phyloP scores from a whole-genome alignment of 35 echinoderm and acorn worm genomes.

The Apostichopus californicus region DNA sequence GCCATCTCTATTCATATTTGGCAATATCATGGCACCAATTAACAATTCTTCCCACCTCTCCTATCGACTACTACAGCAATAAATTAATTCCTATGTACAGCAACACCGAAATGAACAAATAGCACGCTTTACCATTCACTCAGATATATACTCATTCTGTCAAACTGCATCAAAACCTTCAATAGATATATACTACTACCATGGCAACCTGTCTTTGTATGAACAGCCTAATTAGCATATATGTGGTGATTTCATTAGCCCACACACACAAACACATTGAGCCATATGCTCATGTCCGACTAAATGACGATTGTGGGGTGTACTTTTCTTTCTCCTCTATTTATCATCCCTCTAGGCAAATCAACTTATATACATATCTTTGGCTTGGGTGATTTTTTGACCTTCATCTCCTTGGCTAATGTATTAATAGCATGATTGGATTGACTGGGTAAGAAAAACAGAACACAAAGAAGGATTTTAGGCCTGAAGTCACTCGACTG shows the following conservation, averaged over 20 bases:
- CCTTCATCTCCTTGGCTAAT: not conserved
- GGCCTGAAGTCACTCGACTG: not conserved
- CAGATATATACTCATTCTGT: not conserved
- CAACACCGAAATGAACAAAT: not conserved
- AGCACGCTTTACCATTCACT: not conserved
- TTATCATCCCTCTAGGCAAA: no score
- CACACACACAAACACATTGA: not conserved
- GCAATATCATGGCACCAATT: no score
- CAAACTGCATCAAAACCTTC: not conserved
- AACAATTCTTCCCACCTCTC: no score
- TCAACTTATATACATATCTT: no score
- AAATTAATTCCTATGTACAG: no score
- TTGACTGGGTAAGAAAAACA: conserved; percentile 28
- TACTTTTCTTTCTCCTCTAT: not conserved
- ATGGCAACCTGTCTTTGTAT: not conserved
- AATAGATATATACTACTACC: not conserved
- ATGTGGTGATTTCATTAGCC: not conserved
- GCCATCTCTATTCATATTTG: no score
- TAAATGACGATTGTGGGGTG: not conserved
- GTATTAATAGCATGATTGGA: conserved; percentile 11
- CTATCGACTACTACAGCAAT: no score
- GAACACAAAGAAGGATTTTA: conserved; percentile 4
- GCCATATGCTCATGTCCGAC: no score
- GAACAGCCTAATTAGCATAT: not conserved
- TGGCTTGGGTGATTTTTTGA: not conserved